Evolutionary conservation across 2,888 invertebrate genomes (phyloP), one percentile per base, ranked within the genome.

Genomic region (Alsophila aescularia): DNA sequence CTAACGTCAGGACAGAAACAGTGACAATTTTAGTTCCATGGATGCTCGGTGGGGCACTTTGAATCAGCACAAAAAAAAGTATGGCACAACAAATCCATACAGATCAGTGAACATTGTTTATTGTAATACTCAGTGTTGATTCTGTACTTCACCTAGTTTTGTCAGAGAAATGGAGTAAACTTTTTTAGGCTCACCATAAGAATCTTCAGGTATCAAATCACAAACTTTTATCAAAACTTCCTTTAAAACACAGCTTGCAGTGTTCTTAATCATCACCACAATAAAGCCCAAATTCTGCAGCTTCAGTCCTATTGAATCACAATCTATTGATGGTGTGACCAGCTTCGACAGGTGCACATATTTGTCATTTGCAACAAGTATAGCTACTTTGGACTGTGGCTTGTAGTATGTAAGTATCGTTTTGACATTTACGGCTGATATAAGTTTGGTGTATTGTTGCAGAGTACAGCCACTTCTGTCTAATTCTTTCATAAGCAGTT

Each of bases 321-420:
- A 92, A 51, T 92, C 92, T 24, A 81, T 73, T 2, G 84, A 78
- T 0, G 92, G 92, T 36, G 92, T 90, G 0, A 79, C 83, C 24
- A 92, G 57, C 50, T 87, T 85, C 0, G 88, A 75, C 55, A 92
- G 77, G 63, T 86, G 58, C 18, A 64, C 62, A 55, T 92, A 92
- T 65, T 80, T 84, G 24, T 90, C 83, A 60, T 92, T 92, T 0
- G 85, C 90, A 47, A 92, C 81, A 0, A 92, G 70, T 48, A 92
- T 79, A 0, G 92, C 92, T 13, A 92, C 72, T 76, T 92, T 92
- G 1, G 83, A 64, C 32, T 76, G 69, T 0, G 89, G 90, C 47
- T 68, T 78, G 60, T 86, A 87, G 45, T 77, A 87, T n/a, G 79
- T 81, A 1, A 66, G 58, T n/a, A 81, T 71, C 0, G 77, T 70